A percentile compares a stretch with the other conserved stretches of the same genome.
Evolutionary conservation across 2,113 vertebrate species (phyloP).

Genomic region (Numida meleagris): DNA sequence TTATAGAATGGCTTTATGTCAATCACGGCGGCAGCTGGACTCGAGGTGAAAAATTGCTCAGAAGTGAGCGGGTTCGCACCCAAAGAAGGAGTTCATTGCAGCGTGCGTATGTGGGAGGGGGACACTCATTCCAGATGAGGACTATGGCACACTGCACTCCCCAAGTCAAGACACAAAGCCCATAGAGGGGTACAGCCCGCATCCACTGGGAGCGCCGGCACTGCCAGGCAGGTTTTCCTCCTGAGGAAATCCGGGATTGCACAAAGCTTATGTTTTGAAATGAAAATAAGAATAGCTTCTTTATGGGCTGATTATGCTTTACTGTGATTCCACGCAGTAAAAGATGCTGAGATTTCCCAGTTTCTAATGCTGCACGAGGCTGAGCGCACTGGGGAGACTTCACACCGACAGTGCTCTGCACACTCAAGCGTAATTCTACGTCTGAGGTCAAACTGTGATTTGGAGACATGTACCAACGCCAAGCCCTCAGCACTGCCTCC

Average conservation of each 20-base stretch:
- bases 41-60: constrained; percentile 3
- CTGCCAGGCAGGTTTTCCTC: neutral
- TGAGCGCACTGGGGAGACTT: fast-evolving
- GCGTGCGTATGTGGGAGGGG: fast-evolving
- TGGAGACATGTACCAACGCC: fast-evolving
- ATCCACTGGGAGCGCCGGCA: neutral
- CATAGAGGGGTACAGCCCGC: neutral
- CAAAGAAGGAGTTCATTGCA: fast-evolving
- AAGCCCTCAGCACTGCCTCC: neutral
- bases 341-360: neutral
- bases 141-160: fast-evolving
- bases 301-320: neutral
- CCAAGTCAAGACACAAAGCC: neutral
- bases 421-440: neutral
- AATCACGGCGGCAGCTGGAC: constrained; percentile 84
- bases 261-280: neutral
- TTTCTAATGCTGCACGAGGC: fast-evolving
- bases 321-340: neutral
- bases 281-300: neutral
- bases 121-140: neutral
- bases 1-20: constrained; percentile 92
- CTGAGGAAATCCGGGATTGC: fast-evolving
- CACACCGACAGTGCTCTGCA: fast-evolving
- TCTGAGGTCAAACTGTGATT: neutral
- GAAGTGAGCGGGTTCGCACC: neutral